phyloP scores from a whole-genome alignment of 2,113 vertebrate genomes.

The Alaudala cheleensis region DNA sequence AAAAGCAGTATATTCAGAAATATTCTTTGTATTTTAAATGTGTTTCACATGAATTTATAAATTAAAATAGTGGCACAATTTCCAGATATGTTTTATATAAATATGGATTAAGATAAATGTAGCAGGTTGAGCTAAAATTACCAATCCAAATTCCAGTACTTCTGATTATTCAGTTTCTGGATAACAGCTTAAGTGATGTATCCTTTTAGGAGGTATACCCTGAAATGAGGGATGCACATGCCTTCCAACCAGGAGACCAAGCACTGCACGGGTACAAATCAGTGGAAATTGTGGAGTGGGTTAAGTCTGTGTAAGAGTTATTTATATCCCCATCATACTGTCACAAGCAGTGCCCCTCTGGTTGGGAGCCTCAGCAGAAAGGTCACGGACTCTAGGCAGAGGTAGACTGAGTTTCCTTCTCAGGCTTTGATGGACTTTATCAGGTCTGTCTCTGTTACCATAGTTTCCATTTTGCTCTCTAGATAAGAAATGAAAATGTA shows the following conservation, averaged over 20 bases:
- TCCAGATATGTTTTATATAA: neutral
- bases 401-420: neutral
- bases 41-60: neutral
- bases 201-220: neutral
- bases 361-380: neutral
- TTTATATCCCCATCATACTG: neutral
- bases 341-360: neutral
- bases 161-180: neutral
- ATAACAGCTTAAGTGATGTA: neutral
- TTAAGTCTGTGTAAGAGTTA: neutral
- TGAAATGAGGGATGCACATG: neutral
- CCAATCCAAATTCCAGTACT: neutral
- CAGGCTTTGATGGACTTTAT: constrained; percentile 20
- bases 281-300: neutral
- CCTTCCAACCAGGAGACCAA: neutral
- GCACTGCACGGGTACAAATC: neutral
- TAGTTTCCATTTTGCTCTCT: constrained; percentile 38
- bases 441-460: neutral
- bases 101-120: neutral
- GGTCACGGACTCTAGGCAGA: neutral
- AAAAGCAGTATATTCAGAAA: neutral
- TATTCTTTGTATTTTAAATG: neutral
- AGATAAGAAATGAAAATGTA: constrained; percentile 2
- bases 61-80: neutral
- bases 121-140: neutral